phyloP scores from a whole-genome alignment of 2,888 invertebrate species.

The Athetis lepigone region DNA sequence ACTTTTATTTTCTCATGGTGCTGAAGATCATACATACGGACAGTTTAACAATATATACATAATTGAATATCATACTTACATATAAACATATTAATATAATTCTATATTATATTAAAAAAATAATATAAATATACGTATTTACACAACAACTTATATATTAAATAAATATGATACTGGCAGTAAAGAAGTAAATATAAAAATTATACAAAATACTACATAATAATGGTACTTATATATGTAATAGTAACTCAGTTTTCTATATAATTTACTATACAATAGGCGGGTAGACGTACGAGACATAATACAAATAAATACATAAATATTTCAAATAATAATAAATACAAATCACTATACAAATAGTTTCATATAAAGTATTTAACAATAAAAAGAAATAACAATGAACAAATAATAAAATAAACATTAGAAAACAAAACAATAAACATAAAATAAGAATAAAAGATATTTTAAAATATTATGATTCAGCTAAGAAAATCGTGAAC shows the following conservation, averaged over 20 bases:
- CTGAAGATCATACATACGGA: conserved; percentile 46
- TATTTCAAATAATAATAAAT: conserved; percentile 10
- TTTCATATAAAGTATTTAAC: conserved; percentile 21
- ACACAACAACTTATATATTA: not conserved
- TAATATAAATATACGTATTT: conserved; percentile 6
- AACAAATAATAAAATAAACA: conserved; percentile 14
- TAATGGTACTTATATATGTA: not conserved
- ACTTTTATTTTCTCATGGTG: conserved; percentile 65
- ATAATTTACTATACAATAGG: conserved; percentile 20
- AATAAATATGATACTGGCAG: not conserved
- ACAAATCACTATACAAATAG: conserved; percentile 8
- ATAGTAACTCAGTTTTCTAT: not conserved
- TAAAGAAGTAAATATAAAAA: not conserved
- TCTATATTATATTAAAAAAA: not conserved
- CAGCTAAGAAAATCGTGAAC: conserved; percentile 42
- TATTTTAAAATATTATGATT: not conserved
- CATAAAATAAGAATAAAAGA: not conserved
- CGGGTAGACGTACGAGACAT: conserved; percentile 20
- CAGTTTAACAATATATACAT: conserved; percentile 13
- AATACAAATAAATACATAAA: conserved; percentile 4
- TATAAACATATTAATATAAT: not conserved
- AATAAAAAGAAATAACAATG: conserved; percentile 6
- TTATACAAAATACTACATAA: not conserved
- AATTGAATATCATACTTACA: not conserved
- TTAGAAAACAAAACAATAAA: not conserved